Evolutionary conservation across 2,797 vertebrate species (phyloP).

Genomic region (Taeniopygia guttata): DNA sequence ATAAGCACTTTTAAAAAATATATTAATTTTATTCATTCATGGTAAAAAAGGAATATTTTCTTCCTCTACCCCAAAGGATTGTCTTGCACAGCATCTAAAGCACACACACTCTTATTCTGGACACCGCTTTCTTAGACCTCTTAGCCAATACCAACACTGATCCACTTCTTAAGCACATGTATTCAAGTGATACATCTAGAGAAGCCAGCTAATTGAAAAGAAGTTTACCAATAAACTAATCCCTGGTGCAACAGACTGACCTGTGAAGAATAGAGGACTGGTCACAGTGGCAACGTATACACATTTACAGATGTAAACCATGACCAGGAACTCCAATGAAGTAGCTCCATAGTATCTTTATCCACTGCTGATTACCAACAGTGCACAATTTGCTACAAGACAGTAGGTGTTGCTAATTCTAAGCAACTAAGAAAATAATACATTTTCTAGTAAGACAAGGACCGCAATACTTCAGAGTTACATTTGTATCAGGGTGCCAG

Average conservation of each 20-base stretch:
- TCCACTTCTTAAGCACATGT: background rate
- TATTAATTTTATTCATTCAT: background rate
- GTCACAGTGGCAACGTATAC: background rate
- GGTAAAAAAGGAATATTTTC: background rate
- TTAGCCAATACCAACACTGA: background rate
- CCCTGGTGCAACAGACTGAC: background rate
- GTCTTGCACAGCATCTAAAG: background rate
- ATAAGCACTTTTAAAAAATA: background rate
- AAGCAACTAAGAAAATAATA: background rate
- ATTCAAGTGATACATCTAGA: background rate
- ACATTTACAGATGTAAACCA: background rate
- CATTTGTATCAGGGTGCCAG: background rate
- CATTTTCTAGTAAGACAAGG: background rate
- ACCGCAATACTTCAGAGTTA: background rate
- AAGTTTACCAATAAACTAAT: background rate
- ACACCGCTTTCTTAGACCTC: background rate
- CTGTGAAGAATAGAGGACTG: accelerated
- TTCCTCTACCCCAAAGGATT: background rate
- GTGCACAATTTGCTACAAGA: background rate
- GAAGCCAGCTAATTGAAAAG: background rate
- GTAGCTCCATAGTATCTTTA: background rate
- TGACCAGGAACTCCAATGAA: background rate
- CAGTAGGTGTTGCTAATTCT: background rate
- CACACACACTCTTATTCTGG: background rate
- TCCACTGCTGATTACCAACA: background rate